A percentile compares a stretch with the other conserved stretches of the same genome.
These are phyloP conservation scores for Sipha flava DNA, from an alignment of 1,140 invertebrate species.

Conservation along the genomic window DNA sequence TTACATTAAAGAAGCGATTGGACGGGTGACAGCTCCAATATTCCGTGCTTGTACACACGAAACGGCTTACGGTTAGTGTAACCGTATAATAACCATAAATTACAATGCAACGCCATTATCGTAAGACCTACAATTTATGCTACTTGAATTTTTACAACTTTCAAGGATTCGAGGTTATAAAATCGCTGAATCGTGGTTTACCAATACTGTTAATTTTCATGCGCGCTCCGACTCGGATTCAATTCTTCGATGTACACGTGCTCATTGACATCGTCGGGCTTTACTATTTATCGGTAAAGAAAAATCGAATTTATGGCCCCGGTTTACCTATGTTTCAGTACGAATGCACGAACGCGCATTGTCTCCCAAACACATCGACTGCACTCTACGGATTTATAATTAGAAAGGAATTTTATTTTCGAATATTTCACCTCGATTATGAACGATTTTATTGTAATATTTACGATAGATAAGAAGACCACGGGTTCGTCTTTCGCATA, in stretches of 20 bases:
- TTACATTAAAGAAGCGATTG: background rate
- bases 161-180: slow-evolving; percentile 8
- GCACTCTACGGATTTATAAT: no score
- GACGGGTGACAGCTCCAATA: background rate
- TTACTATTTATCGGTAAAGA: background rate
- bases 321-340: no score
- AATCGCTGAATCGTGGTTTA: background rate
- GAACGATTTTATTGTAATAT: no score
- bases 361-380: no score
- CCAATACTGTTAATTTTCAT: background rate
- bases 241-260: background rate
- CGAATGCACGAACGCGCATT: no score
- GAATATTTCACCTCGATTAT: no score
- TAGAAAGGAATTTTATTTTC: no score
- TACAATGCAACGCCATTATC: background rate
- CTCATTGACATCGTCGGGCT: background rate
- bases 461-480: no score
- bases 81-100: background rate
- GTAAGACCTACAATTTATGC: background rate
- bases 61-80: background rate
- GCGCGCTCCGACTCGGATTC: background rate
- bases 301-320: no score
- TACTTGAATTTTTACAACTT: background rate
- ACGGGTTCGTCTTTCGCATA: no score
- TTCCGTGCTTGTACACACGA: background rate